phyloP scores from a whole-genome alignment of 2,797 vertebrate genomes.

The Esox masquinongy region DNA sequence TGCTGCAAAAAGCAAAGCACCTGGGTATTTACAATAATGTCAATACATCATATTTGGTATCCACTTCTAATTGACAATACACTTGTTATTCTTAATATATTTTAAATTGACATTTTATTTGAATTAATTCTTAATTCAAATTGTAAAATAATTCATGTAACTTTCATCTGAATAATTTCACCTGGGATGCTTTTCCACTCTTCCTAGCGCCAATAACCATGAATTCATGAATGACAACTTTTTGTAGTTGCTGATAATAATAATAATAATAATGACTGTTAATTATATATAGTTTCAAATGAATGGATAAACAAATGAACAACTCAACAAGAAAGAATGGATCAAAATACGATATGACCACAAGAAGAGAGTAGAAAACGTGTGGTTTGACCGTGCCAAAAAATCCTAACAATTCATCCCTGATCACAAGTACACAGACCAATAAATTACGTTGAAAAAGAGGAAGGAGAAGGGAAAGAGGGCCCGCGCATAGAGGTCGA shows the following conservation, averaged over 20 bases:
- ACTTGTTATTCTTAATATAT: neutral
- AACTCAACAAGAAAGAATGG: neutral
- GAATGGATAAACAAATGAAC: conserved; percentile 11
- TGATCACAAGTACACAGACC: conserved; percentile 94
- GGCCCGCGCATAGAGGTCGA: conserved; percentile 95
- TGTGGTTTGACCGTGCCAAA: neutral
- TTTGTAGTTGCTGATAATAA: neutral
- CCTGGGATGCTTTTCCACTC: conserved; percentile 35
- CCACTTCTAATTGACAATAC: conserved; percentile 14
- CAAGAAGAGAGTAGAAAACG: conserved; percentile 66
- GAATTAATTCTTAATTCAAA: conserved; percentile 29
- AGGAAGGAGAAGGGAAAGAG: conserved; percentile 96
- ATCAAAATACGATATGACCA: conserved; percentile 74
- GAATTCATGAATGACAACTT: neutral
- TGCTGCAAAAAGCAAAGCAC: conserved; percentile 40
- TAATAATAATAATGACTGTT: conserved; percentile 45
- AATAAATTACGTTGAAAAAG: conserved; percentile 99
- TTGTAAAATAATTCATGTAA: conserved; percentile 42
- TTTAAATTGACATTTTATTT: neutral
- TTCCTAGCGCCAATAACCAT: conserved; percentile 38
- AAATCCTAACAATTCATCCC: neutral
- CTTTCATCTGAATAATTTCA: conserved; percentile 24
- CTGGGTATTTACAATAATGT: conserved; percentile 74
- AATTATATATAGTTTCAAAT: conserved; percentile 24
- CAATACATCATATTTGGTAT: conserved; percentile 32